Conservation (phyloP, 2,888 invertebrate genomes). For the Apantesis nais region DNA sequence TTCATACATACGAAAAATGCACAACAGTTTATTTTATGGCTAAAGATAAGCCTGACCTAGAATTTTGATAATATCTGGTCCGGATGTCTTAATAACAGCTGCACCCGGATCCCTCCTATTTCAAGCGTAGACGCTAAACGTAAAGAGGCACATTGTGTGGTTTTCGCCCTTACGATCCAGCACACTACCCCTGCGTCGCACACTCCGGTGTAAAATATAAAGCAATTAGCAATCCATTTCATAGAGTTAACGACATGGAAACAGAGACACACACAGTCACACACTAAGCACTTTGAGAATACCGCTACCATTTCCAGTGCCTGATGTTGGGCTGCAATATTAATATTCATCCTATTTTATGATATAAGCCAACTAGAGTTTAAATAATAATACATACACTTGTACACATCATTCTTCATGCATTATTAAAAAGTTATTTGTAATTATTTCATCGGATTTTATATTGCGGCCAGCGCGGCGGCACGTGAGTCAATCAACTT, state of each 20-base stretch:
- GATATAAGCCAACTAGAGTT: neutral
- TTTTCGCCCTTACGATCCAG: no score
- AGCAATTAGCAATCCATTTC: neutral
- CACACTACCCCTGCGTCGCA: no score
- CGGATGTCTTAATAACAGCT: no score
- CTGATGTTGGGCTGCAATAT: neutral
- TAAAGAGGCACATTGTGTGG: no score
- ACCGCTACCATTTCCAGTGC: neutral
- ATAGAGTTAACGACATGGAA: neutral
- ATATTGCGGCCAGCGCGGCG: constrained; percentile 3
- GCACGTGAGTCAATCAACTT: constrained; percentile 29
- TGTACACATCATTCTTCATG: neutral
- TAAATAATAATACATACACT: neutral
- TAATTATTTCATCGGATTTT: neutral
- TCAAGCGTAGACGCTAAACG: no score
- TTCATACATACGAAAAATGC: no score
- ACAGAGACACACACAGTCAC: neutral
- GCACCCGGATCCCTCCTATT: no score
- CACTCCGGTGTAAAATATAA: neutral
- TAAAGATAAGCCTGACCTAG: neutral
- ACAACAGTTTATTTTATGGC: no score
- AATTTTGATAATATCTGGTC: neutral
- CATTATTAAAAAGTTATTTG: neutral
- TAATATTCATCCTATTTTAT: neutral
- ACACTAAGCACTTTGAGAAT: no score